Evolutionary conservation across 2,797 vertebrate species (phyloP), one percentile per base, ranked within the genome.

Genomic region (Thamnophis elegans): DNA sequence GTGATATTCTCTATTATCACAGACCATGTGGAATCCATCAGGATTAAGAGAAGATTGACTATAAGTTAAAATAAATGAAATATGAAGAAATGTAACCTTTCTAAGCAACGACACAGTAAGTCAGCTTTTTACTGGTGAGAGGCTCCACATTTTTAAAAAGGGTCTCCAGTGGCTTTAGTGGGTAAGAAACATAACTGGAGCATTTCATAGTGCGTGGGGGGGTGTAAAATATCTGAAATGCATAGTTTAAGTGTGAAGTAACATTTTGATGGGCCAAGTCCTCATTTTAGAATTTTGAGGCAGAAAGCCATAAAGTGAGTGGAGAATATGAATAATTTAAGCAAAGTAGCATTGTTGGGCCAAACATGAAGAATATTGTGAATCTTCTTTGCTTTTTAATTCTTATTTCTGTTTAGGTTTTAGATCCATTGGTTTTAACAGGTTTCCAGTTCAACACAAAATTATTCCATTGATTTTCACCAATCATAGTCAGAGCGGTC

Each of bases 11-110:
- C 28, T 65, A 58, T 26, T 91, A 55, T 51, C 55, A 51, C 58
- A 58, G 58, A 5, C 28, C 51, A 20, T n/a, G 60, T 53, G 60
- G 88, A 89, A 68, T 68, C 60, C 51, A 18, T 89, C 60, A 53
- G 60, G 16, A 89, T 89, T 53, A 89, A 89, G 28, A 11, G 14
- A 28, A 89, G 42, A n/a, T 68, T n/a, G 22, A 89, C 42, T 82
- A 89, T 47, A 89, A 58, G 9, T 90, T 90, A 36, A 91, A 85
- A 91, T 56, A 55, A 87, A 54, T 87, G 20, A 91, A 51, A 87
- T 73, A 36, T 91, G 42, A 56, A 73, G 42, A 82, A 82, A 47
- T 82, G 78, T 82, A 82, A 47, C 42, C 42, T 82, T 47, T 82
- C 20, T 25, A 47, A 47, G 1, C 42, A 47, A 82, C 1, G 11